A percentile compares a stretch with the other conserved stretches of the same genome.
These are phyloP conservation scores for Chorisops tibialis DNA, from an alignment of 2,888 invertebrate species.

Conservation along the genomic window DNA sequence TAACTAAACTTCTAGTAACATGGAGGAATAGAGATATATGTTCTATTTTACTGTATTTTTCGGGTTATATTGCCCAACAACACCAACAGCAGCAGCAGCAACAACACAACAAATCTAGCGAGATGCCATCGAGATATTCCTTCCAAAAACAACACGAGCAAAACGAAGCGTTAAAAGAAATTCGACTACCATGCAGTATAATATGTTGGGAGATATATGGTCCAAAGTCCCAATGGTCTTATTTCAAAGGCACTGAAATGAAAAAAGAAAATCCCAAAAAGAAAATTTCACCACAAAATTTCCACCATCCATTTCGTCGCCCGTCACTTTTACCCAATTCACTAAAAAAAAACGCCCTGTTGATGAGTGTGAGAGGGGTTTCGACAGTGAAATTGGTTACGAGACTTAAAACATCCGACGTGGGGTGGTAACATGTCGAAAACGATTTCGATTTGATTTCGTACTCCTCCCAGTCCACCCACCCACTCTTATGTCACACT, in stretches of 20 bases:
- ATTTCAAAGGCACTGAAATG: conserved; percentile 37
- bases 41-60: not conserved
- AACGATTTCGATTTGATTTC: conserved; percentile 27
- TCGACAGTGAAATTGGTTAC: conserved; percentile 16
- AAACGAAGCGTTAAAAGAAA: no score
- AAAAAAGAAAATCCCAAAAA: conserved; percentile 23
- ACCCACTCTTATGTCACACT: not conserved
- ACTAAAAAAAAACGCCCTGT: not conserved
- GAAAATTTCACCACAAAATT: not conserved
- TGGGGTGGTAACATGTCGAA: conserved; percentile 21
- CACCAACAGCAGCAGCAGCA: not conserved
- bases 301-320: not conserved
- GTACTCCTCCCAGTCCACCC: no score
- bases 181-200: not conserved
- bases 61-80: not conserved
- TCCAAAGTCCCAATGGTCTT: conserved; percentile 38
- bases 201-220: conserved; percentile 34
- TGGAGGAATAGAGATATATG: conserved; percentile 2
- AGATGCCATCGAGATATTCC: no score
- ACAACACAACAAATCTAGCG: not conserved
- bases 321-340: not conserved
- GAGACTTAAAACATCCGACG: not conserved
- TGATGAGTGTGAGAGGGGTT: conserved; percentile 9
- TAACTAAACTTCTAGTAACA: conserved; percentile 24
- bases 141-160: no score